phyloP scores from a whole-genome alignment of 2,113 vertebrate species.

The Tiliqua scincoides region DNA sequence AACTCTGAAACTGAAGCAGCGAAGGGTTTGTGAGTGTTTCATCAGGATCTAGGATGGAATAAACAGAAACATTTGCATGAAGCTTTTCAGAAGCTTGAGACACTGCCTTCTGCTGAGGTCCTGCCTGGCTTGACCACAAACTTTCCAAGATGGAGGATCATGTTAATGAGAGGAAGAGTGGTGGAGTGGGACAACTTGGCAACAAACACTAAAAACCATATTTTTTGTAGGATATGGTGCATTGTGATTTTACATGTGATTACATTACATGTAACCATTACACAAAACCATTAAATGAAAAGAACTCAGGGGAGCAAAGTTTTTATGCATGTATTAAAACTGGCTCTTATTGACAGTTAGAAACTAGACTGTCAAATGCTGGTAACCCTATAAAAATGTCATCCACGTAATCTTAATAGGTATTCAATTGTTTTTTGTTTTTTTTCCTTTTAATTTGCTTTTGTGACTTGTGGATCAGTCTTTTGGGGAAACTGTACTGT shows the following conservation, averaged over 20 bases:
- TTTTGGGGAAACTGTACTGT: neutral
- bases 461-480: slow-evolving; percentile 12
- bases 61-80: too few species aligned
- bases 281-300: neutral
- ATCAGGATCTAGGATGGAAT: too few species aligned
- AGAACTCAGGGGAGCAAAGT: neutral
- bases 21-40: too few species aligned
- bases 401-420: slow-evolving; percentile 7
- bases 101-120: too few species aligned
- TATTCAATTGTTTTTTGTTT: neutral
- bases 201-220: neutral
- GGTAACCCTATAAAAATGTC: neutral
- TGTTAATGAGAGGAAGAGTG: too few species aligned
- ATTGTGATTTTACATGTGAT: neutral
- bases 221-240: neutral
- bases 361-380: neutral
- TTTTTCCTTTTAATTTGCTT: neutral
- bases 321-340: neutral
- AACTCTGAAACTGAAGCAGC: too few species aligned
- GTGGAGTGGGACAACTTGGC: too few species aligned
- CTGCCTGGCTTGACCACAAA: too few species aligned
- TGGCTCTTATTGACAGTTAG: neutral
- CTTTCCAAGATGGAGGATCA: too few species aligned
- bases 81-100: too few species aligned
- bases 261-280: neutral